These are phyloP conservation scores for Lampropteryx suffumata DNA, from an alignment of 2,888 invertebrate species.

Conservation along the genomic window DNA sequence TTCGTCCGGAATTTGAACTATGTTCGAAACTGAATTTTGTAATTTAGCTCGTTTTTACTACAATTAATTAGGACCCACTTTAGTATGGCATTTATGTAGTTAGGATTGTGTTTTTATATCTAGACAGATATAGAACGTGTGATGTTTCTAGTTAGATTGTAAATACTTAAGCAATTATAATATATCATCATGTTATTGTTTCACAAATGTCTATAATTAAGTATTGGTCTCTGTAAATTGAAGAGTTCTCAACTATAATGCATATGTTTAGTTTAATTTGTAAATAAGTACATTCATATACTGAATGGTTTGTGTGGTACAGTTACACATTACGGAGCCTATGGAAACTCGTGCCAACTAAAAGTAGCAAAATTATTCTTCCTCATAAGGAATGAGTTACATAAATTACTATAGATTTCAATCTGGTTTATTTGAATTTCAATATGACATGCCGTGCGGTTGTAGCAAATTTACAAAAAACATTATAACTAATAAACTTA, in stretches of 20 bases:
- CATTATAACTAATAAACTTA: no score
- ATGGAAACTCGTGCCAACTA: conserved; percentile 15
- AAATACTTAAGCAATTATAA: conserved; percentile 25
- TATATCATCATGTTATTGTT: conserved; percentile 42
- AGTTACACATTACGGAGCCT: neutral
- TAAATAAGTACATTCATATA: conserved; percentile 19
- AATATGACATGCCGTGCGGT: no score
- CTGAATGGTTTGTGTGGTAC: neutral
- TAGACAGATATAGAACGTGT: conserved; percentile 30
- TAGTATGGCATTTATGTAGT: conserved; percentile 58
- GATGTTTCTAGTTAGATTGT: conserved; percentile 37
- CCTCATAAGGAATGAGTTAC: no score
- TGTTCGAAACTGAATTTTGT: conserved; percentile 20
- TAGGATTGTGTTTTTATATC: conserved; percentile 40
- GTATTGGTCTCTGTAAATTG: conserved; percentile 21
- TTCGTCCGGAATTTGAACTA: conserved; percentile 21
- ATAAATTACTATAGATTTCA: no score
- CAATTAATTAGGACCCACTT: conserved; percentile 36
- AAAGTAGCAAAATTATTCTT: neutral
- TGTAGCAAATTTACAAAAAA: no score
- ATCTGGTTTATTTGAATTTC: no score
- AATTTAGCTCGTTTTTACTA: conserved; percentile 26
- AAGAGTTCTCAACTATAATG: conserved; percentile 15
- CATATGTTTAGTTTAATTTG: conserved; percentile 26
- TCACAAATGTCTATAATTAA: conserved; percentile 40